These are phyloP conservation scores for Microcebus lehilahytsara DNA, from an alignment of 2,113 vertebrate genomes.

Conservation along the genomic window DNA sequence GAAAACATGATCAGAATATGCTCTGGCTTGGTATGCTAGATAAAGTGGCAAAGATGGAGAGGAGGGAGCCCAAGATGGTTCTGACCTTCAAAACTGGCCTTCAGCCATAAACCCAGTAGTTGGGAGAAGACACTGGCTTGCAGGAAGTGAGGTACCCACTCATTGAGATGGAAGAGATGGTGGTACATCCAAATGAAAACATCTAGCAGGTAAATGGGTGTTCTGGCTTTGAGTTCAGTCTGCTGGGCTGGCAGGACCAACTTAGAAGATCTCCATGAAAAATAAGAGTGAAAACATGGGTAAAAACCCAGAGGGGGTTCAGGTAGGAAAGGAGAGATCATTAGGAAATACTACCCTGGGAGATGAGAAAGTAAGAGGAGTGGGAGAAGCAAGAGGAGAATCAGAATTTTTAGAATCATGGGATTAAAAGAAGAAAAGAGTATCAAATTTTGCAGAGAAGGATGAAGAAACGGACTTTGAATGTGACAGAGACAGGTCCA, in stretches of 20 bases:
- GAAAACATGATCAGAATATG: not conserved
- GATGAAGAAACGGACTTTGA: not conserved
- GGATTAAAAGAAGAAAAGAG: not conserved
- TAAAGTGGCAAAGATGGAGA: not conserved
- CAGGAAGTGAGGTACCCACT: not conserved
- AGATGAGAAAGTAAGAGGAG: not conserved
- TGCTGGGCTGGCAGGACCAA: not conserved
- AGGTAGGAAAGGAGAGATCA: not conserved
- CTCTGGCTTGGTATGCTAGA: not conserved
- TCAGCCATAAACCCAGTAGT: not conserved
- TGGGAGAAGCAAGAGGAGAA: not conserved
- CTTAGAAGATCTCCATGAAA: not conserved
- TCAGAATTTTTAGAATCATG: not conserved
- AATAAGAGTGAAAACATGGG: not conserved
- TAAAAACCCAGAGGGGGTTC: not conserved
- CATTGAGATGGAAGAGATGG: not conserved
- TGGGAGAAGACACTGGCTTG: not conserved
- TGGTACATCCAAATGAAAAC: not conserved
- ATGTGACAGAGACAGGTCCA: not conserved
- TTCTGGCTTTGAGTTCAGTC: not conserved
- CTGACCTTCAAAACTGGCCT: not conserved
- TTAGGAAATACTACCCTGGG: not conserved
- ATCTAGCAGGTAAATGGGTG: not conserved
- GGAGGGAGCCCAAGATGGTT: not conserved
- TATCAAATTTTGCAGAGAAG: not conserved